Evolutionary conservation across 2,888 invertebrate species (phyloP).

Genomic region (Miltochrista miniata): DNA sequence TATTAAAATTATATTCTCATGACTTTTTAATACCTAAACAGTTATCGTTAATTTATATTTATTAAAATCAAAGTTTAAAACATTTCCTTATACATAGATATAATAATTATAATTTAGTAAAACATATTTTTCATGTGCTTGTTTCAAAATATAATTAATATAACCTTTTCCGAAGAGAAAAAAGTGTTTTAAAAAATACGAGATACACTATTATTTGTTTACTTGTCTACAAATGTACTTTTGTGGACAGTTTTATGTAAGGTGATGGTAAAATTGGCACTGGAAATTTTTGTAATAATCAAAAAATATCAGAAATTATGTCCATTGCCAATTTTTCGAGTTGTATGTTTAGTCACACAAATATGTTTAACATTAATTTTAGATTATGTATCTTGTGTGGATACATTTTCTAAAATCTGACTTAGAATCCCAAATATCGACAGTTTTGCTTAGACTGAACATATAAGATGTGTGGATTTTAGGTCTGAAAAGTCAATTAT

Average conservation of each 20-base stretch:
- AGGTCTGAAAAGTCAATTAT: conserved; percentile 34
- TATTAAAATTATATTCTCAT: conserved; percentile 1
- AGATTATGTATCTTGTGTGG: conserved; percentile 43
- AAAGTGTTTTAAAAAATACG: neutral
- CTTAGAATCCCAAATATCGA: conserved; percentile 27
- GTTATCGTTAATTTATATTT: too few relatives aligned
- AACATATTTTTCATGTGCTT: too few relatives aligned
- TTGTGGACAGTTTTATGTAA: conserved; percentile 52
- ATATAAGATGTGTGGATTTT: conserved; percentile 26
- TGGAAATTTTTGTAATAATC: conserved; percentile 19
- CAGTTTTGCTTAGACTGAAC: neutral
- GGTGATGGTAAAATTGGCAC: conserved; percentile 67
- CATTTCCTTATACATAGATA: too few relatives aligned
- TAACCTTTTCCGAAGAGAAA: neutral
- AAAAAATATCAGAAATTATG: neutral
- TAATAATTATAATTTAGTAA: too few relatives aligned
- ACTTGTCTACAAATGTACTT: conserved; percentile 41
- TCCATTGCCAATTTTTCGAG: conserved; percentile 52
- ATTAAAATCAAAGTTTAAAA: too few relatives aligned
- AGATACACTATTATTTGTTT: conserved; percentile 33
- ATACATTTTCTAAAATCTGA: conserved; percentile 33
- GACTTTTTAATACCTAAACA: too few relatives aligned
- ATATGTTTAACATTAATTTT: conserved; percentile 53
- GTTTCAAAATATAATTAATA: too few relatives aligned
- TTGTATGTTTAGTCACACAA: conserved; percentile 61